Evolutionary conservation across 2,113 vertebrate species (phyloP).

Genomic region (Myodes glareolus): DNA sequence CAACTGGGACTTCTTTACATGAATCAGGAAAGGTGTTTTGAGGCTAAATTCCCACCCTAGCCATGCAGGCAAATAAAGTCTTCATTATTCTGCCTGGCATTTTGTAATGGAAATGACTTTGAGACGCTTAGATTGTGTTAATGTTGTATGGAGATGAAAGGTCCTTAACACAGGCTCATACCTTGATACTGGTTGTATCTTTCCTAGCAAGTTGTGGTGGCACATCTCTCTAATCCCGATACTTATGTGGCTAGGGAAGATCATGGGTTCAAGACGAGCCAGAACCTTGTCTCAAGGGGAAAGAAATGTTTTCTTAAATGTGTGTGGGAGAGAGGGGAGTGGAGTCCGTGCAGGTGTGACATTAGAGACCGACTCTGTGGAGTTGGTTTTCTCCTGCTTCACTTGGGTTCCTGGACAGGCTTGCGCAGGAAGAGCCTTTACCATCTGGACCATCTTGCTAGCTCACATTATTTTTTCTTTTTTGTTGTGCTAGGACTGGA

Average conservation of each 20-base stretch:
- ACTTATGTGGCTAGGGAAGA: background rate
- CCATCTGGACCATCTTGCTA: background rate
- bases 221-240: too few relatives aligned
- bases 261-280: background rate
- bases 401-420: background rate
- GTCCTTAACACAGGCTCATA: background rate
- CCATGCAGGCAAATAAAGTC: background rate
- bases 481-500: background rate
- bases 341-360: too few relatives aligned
- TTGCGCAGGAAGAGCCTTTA: background rate
- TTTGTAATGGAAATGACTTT: slow-evolving; percentile 16
- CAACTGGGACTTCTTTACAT: background rate
- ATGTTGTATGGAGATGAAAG: background rate
- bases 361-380: background rate
- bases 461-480: background rate
- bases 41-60: background rate
- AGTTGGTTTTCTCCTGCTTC: too few relatives aligned
- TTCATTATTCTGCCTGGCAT: background rate
- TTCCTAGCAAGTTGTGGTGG: background rate
- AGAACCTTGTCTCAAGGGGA: background rate
- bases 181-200: too few relatives aligned
- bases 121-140: slow-evolving; percentile 21
- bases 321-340: background rate
- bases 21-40: background rate
- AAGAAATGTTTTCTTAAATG: background rate